Evolutionary conservation across 2,888 invertebrate genomes (phyloP).

Genomic region (Antheraea assamensis): DNA sequence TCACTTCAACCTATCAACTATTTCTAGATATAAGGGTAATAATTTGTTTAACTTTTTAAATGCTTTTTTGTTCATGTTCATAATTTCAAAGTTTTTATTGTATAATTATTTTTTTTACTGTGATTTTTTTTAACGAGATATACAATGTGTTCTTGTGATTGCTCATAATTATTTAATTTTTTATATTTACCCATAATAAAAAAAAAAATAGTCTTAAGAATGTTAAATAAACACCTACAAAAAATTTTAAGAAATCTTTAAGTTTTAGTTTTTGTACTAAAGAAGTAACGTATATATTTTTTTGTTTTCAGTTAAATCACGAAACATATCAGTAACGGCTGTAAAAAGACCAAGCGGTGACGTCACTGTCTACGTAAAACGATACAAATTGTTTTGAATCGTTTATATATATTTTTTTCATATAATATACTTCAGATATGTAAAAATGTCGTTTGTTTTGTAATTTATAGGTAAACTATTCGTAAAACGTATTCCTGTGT

Average conservation of each 20-base stretch:
- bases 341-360: conserved; percentile 56
- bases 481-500: too few relatives aligned
- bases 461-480: neutral
- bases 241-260: neutral
- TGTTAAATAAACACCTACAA: neutral
- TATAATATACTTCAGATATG: neutral
- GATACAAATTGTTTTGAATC: conserved; percentile 53
- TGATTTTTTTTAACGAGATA: too few relatives aligned
- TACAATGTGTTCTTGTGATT: too few relatives aligned
- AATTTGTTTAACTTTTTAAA: too few relatives aligned
- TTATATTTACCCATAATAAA: too few relatives aligned
- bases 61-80: too few relatives aligned
- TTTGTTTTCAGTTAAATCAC: conserved; percentile 46
- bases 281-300: neutral
- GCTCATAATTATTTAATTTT: too few relatives aligned
- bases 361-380: conserved; percentile 49
- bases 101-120: too few relatives aligned
- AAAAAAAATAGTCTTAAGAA: too few relatives aligned
- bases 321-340: conserved; percentile 36
- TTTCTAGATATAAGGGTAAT: too few relatives aligned
- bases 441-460: neutral
- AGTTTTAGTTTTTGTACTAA: conserved; percentile 15
- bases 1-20: too few relatives aligned
- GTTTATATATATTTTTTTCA: neutral
- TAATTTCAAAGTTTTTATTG: too few relatives aligned